Evolutionary conservation across 2,888 invertebrate genomes (phyloP).

Genomic region (Hydropsyche betteni): DNA sequence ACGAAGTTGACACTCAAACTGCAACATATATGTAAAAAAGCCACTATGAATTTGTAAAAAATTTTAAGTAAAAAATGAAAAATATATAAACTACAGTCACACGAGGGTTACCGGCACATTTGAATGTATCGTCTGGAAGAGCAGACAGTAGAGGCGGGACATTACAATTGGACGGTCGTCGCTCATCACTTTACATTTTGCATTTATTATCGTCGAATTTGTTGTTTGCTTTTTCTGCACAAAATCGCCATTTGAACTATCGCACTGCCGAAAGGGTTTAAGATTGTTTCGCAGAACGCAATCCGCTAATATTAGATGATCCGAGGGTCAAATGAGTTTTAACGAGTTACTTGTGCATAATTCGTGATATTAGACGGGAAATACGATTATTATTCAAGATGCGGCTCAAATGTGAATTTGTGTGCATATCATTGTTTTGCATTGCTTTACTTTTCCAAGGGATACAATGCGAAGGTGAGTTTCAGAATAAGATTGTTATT

Average conservation of each 20-base stretch:
- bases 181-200: not conserved
- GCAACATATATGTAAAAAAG: too few relatives aligned
- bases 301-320: not conserved
- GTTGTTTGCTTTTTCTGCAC: not conserved
- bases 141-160: too few relatives aligned
- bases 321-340: not conserved
- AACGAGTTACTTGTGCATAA: not conserved
- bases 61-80: too few relatives aligned
- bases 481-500: too few relatives aligned
- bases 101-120: too few relatives aligned
- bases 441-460: not conserved
- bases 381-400: not conserved
- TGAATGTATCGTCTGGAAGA: too few relatives aligned
- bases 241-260: not conserved
- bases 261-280: too few relatives aligned
- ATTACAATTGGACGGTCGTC: not conserved
- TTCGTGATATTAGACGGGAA: not conserved
- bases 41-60: too few relatives aligned
- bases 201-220: not conserved
- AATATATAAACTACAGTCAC: too few relatives aligned
- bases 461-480: slow-evolving; percentile 10
- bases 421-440: slow-evolving; percentile 7
- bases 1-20: too few relatives aligned
- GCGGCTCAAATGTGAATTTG: slow-evolving; percentile 10
- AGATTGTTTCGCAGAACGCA: not conserved